Conservation (phyloP, 2,797 vertebrate species). For the Yasuhikotakia modesta region DNA sequence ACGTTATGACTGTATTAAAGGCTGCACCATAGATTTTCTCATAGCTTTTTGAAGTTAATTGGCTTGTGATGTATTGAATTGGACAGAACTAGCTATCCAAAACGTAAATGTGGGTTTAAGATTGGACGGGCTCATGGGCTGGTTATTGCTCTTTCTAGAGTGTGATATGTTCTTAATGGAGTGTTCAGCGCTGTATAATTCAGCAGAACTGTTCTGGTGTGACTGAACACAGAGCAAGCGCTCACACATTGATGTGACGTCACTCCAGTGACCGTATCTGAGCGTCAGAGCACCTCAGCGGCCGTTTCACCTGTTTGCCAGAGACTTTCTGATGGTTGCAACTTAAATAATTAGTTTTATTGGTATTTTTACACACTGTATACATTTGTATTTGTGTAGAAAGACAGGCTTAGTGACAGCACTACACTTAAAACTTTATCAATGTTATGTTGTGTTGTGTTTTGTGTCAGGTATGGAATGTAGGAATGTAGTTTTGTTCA, state of each 20-base stretch:
- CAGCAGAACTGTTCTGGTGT: neutral
- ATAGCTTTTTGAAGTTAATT: conserved; percentile 20
- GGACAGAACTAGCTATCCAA: conserved; percentile 15
- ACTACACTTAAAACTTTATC: too few relatives aligned
- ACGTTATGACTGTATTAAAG: conserved; percentile 28
- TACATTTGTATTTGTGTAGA: too few relatives aligned
- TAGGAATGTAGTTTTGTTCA: too few relatives aligned
- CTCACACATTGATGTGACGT: neutral
- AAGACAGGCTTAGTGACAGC: too few relatives aligned
- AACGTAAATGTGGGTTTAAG: conserved; percentile 15
- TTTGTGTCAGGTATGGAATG: too few relatives aligned
- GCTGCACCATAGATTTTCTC: conserved; percentile 32
- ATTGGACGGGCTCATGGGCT: neutral
- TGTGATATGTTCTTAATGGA: conserved; percentile 4
- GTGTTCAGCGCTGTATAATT: conserved; percentile 9
- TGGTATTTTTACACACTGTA: too few relatives aligned
- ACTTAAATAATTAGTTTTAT: too few relatives aligned
- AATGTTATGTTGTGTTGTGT: too few relatives aligned
- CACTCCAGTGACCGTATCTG: neutral
- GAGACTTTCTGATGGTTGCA: too few relatives aligned
- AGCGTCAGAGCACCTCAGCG: too few relatives aligned
- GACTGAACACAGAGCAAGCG: neutral
- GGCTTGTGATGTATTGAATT: conserved; percentile 28
- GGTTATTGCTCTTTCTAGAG: neutral
- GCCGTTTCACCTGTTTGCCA: too few relatives aligned